These are phyloP conservation scores for Musca vetustissima DNA, from an alignment of 1,140 invertebrate species.

Conservation along the genomic window DNA sequence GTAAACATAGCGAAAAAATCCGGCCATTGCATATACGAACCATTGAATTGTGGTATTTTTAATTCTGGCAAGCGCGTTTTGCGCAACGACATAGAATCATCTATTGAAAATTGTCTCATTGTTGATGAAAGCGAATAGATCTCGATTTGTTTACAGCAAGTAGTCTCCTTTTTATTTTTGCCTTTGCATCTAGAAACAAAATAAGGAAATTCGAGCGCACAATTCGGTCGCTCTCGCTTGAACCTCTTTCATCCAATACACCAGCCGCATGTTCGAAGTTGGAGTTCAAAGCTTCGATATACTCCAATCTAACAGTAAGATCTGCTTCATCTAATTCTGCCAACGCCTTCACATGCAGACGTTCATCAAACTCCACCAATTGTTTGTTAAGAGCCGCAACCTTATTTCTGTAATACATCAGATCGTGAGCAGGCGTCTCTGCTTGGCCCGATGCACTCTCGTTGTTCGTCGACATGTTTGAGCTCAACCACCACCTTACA, in stretches of 20 bases:
- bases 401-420: neutral
- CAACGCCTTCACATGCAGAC: neutral
- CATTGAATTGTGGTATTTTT: conserved; percentile 6
- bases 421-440: too few species aligned
- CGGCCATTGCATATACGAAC: conserved; percentile 9
- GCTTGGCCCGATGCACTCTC: too few species aligned
- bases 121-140: neutral
- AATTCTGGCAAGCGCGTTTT: conserved; percentile 16
- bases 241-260: neutral
- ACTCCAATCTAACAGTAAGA: neutral
- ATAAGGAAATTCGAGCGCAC: neutral
- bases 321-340: neutral
- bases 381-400: neutral
- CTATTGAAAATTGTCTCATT: neutral
- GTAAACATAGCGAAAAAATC: conserved; percentile 14
- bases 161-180: neutral
- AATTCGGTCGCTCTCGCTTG: neutral
- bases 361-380: neutral
- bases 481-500: too few species aligned
- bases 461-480: too few species aligned
- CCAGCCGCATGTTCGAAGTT: neutral
- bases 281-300: neutral
- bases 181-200: neutral
- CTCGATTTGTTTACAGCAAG: neutral
- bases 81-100: neutral